Percentiles rank a stretch among this genome's conserved stretches.
phyloP scores from a whole-genome alignment of 2,113 vertebrate genomes.

The Grallaria varia region DNA sequence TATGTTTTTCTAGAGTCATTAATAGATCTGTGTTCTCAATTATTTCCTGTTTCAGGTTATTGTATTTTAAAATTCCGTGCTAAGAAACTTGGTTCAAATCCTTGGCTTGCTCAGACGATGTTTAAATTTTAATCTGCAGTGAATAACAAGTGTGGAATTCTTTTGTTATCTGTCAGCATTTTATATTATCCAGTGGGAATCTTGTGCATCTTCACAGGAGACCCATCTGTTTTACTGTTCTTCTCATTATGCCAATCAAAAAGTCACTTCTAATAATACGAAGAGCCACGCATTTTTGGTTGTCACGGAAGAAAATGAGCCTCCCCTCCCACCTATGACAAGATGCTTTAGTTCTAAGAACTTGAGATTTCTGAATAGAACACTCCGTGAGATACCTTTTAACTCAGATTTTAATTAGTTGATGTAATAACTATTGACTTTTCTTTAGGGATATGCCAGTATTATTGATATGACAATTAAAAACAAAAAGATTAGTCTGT shows the following conservation, averaged over 20 bases:
- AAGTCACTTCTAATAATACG: constrained; percentile 6
- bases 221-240: constrained; percentile 55
- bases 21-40: neutral
- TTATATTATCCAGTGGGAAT: constrained; percentile 69
- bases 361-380: constrained; percentile 45
- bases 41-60: neutral
- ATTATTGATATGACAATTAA: constrained; percentile 75
- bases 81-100: constrained; percentile 10
- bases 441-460: constrained; percentile 44
- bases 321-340: neutral
- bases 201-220: constrained; percentile 56
- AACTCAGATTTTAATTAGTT: constrained; percentile 71
- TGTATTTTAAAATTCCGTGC: neutral
- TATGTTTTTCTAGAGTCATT: neutral
- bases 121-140: constrained; percentile 74
- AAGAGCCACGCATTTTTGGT: neutral
- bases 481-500: constrained; percentile 66
- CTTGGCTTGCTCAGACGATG: constrained; percentile 25
- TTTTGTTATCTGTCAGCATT: constrained; percentile 71
- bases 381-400: constrained; percentile 44
- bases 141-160: constrained; percentile 52
- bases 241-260: constrained; percentile 59
- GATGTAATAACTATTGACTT: constrained; percentile 68
- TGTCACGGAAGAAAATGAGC: neutral
- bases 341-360: neutral